These are phyloP conservation scores for Leucophora obtusa DNA, from an alignment of 2,888 invertebrate genomes.

Conservation along the genomic window DNA sequence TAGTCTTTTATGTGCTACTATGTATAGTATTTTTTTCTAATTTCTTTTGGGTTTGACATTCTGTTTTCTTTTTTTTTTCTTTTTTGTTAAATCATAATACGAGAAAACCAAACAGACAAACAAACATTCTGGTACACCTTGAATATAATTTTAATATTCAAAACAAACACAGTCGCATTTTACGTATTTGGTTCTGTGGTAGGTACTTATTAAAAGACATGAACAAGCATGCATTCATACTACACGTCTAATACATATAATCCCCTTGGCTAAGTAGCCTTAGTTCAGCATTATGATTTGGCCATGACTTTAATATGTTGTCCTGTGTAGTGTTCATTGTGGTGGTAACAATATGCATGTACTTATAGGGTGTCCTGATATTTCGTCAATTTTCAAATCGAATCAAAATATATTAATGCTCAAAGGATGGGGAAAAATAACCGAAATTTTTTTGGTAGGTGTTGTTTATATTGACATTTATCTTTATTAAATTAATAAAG, in stretches of 20 bases:
- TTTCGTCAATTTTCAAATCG: too few relatives aligned
- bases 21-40: not conserved
- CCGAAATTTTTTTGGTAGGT: too few relatives aligned
- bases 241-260: slow-evolving; percentile 7
- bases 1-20: not conserved
- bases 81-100: not conserved
- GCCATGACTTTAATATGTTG: slow-evolving; percentile 23
- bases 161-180: not conserved
- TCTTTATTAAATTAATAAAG: too few relatives aligned
- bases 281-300: slow-evolving; percentile 34
- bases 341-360: not conserved
- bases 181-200: not conserved
- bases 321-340: not conserved
- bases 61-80: not conserved
- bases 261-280: not conserved
- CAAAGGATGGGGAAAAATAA: too few relatives aligned
- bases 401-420: too few relatives aligned
- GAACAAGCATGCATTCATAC: not conserved
- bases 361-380: too few relatives aligned
- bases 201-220: not conserved
- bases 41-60: not conserved
- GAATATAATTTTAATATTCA: not conserved
- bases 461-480: too few relatives aligned
- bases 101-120: not conserved
- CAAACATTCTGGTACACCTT: not conserved